phyloP scores from a whole-genome alignment of 2,888 invertebrate genomes.

The Bugulina stolonifera region DNA sequence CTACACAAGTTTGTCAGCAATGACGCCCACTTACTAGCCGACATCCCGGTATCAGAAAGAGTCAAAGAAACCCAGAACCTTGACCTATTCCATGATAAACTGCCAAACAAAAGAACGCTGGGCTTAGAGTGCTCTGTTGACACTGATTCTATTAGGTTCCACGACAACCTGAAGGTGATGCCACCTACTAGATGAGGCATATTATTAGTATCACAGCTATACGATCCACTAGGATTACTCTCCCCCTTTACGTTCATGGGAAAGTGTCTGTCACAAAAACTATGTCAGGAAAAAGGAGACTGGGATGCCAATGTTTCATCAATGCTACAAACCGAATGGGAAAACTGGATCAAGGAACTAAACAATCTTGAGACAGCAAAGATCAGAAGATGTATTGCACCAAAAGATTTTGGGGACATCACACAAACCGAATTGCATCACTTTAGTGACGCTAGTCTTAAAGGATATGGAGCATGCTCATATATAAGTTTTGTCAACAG shows the following conservation, averaged over 20 bases:
- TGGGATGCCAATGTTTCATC: neutral
- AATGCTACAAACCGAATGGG: neutral
- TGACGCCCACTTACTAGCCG: neutral
- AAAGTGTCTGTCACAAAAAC: neutral
- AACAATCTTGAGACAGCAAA: neutral
- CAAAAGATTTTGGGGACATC: neutral
- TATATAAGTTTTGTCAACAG: neutral
- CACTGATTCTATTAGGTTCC: neutral
- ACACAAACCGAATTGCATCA: neutral
- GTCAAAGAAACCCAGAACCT: neutral
- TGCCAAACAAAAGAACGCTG: neutral
- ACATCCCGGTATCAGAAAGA: neutral
- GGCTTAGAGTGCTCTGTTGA: neutral
- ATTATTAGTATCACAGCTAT: neutral
- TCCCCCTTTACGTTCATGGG: neutral
- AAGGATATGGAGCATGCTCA: neutral
- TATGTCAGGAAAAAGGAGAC: neutral
- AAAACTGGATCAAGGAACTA: neutral
- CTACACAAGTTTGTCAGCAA: neutral
- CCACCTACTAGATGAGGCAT: neutral
- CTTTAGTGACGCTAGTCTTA: constrained; percentile 4
- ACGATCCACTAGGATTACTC: neutral
- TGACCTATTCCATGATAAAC: neutral
- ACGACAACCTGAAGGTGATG: neutral
- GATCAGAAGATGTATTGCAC: neutral